phyloP scores from a whole-genome alignment of 1,140 invertebrate genomes.

The Conus ventricosus region DNA sequence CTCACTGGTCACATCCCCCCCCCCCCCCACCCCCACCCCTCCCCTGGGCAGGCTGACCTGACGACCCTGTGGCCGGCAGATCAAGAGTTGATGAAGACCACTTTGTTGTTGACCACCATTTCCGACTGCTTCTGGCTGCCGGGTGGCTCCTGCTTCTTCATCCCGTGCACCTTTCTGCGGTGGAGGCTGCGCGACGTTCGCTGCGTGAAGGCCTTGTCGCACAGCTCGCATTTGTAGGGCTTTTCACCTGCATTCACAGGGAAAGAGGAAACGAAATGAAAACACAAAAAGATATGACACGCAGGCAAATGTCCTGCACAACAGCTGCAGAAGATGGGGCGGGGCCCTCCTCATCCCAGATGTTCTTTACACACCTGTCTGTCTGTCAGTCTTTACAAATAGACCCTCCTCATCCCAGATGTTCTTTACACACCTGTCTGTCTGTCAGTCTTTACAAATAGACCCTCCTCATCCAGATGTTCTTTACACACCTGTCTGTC shows the following conservation, averaged over 20 bases:
- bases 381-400: too few relatives aligned
- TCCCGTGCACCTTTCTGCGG: constrained; percentile 23
- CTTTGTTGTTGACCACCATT: neutral
- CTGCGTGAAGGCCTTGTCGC: constrained; percentile 20
- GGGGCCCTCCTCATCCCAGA: neutral
- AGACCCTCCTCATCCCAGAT: too few relatives aligned
- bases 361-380: too few relatives aligned
- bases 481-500: too few relatives aligned
- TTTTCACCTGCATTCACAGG: constrained; percentile 4
- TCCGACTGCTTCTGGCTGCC: neutral
- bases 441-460: too few relatives aligned
- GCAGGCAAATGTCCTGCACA: neutral
- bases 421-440: too few relatives aligned
- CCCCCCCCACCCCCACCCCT: too few relatives aligned
- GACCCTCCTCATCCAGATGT: too few relatives aligned
- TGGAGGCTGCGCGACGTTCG: constrained; percentile 14
- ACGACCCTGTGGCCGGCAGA: too few relatives aligned
- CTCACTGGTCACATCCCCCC: too few relatives aligned
- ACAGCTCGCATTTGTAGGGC: constrained; percentile 22
- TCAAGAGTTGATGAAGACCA: neutral
- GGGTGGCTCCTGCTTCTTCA: neutral
- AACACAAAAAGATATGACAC: neutral
- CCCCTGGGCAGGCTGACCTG: too few relatives aligned
- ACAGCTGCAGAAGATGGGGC: neutral
- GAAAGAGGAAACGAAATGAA: neutral